Evolutionary conservation across 2,797 vertebrate genomes (phyloP), one percentile per base, ranked within the genome.

Genomic region (Eptatretus atami): DNA sequence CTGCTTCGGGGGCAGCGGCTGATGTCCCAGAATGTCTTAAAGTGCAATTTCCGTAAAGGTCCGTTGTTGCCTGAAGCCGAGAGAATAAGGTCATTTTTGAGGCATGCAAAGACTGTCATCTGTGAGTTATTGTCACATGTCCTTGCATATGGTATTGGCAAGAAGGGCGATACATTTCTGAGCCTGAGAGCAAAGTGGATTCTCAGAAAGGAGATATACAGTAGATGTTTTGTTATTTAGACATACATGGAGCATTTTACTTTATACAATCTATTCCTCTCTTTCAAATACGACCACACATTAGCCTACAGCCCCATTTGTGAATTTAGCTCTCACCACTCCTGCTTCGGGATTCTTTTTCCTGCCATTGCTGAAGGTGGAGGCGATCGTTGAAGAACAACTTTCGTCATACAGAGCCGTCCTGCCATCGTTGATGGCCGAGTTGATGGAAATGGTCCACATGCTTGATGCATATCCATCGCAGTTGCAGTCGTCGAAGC

Each of bases 391-490:
- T 68, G 90, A 96, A 57, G 90, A 96, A 76, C 92, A 98, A 74
- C 92, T 98, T 74, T 98, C 92, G 1, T 98, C 92, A 0, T 98
- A 98, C 24, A 98, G 75, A 13, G 92, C 92, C 0, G 92, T 98
- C 67, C 92, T 80, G 10, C 92, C 92, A 0, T 98, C 92, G 0
- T 98, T 98, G 72, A 98, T 98, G 70, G 92, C 92, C 0, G 92
- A 98, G 74, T 98, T 98, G 73, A 98, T 98, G 69, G 92, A 98
- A 75, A 98, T 93, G 10, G 92, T 98, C 92, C 92, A 98, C 92
- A 98, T 98, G 75, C 92, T 98, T 0, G 92, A 98, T 61, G 92
- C 92, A 1, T 98, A 98, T 53, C 92, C 90, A 1, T 96, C 92
- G 0, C 92, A 98, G 72, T 96, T 98, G 68, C 92, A 98, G 75